These are phyloP conservation scores for Echinops telfairi DNA, from an alignment of 2,113 vertebrate species.

Conservation along the genomic window DNA sequence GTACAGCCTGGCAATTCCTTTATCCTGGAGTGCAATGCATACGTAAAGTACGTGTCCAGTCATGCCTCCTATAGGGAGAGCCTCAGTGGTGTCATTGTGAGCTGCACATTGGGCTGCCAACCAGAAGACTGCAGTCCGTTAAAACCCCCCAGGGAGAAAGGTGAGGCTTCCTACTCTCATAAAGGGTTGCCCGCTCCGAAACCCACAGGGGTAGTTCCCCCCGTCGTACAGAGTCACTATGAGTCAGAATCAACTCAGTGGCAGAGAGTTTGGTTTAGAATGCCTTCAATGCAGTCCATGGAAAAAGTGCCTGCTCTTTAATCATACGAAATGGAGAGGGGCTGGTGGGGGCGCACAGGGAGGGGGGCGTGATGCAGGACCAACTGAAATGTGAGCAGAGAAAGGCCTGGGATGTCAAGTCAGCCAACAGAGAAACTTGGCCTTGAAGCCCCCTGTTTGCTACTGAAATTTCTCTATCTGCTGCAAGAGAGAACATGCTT, in stretches of 20 bases:
- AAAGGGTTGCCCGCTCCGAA: too few species aligned
- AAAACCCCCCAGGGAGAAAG: too few species aligned
- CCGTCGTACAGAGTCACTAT: too few species aligned
- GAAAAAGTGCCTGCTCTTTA: not conserved
- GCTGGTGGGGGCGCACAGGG: too few species aligned
- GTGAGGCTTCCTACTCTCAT: too few species aligned
- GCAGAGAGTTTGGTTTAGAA: too few species aligned
- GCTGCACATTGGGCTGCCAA: too few species aligned
- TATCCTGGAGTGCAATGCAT: not conserved
- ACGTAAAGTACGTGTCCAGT: not conserved
- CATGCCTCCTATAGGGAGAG: not conserved
- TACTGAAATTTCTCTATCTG: not conserved
- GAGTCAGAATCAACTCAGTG: too few species aligned
- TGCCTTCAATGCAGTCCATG: not conserved
- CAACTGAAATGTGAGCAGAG: not conserved
- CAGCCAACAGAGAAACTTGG: not conserved
- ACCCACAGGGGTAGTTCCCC: too few species aligned
- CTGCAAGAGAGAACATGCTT: slow-evolving; percentile 69
- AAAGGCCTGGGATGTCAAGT: not conserved
- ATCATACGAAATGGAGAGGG: not conserved
- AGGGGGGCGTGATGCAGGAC: not conserved
- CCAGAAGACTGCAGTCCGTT: too few species aligned
- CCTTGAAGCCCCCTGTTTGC: not conserved
- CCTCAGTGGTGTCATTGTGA: too few species aligned
- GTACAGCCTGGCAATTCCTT: not conserved